A percentile compares a stretch with the other conserved stretches of the same genome.
phyloP scores from a whole-genome alignment of 2,113 vertebrate genomes.

The Lathamus discolor region DNA sequence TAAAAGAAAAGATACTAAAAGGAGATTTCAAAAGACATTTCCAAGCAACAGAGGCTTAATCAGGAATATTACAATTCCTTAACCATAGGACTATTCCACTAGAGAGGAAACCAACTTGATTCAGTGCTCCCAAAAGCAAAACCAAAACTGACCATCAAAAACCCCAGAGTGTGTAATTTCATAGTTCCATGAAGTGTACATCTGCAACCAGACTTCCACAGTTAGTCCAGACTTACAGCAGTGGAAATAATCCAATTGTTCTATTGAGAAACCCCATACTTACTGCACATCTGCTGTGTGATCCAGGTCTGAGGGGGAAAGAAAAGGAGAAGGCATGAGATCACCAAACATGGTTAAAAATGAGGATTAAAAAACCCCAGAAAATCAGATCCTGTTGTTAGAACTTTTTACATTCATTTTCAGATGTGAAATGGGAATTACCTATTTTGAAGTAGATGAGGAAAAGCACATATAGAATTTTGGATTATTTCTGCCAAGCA shows the following conservation, averaged over 20 bases:
- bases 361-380: background rate
- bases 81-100: background rate
- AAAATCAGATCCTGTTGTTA: background rate
- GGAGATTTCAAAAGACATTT: background rate
- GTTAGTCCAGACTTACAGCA: background rate
- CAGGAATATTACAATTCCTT: background rate
- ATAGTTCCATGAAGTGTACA: background rate
- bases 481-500: background rate
- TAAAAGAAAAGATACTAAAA: background rate
- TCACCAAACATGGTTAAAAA: background rate
- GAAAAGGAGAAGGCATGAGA: background rate
- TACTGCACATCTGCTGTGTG: constrained; percentile 99
- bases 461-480: background rate
- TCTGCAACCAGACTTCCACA: background rate
- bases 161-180: background rate
- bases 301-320: constrained; percentile 86
- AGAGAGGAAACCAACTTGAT: background rate
- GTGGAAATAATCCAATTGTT: background rate
- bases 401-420: background rate
- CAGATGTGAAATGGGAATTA: background rate
- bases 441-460: background rate
- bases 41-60: background rate
- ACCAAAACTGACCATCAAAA: background rate
- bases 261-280: constrained; percentile 70
- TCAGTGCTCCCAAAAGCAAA: background rate